A percentile compares a stretch with the other conserved stretches of the same genome.
phyloP scores from a whole-genome alignment of 2,888 invertebrate genomes.

The Pollenia amentaria region DNA sequence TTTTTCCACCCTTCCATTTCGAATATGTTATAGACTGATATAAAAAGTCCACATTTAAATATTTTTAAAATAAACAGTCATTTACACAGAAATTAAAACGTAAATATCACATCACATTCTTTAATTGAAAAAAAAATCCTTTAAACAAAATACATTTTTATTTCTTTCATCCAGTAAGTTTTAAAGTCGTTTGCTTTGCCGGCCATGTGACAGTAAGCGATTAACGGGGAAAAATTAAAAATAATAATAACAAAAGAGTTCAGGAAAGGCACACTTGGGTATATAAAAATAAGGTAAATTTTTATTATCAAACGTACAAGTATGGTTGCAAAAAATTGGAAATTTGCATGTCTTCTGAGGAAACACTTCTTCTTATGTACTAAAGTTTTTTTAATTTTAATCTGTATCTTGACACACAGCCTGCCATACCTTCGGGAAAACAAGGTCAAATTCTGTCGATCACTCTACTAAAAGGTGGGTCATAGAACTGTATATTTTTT shows the following conservation, averaged over 20 bases:
- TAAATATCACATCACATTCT: slow-evolving; percentile 19
- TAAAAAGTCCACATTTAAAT: neutral
- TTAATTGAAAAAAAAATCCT: slow-evolving; percentile 29
- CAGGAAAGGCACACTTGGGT: neutral
- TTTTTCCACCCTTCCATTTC: neutral
- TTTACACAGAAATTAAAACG: slow-evolving; percentile 27
- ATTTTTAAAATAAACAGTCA: neutral
- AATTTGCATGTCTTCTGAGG: no score
- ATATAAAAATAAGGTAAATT: neutral
- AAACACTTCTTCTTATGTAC: no score
- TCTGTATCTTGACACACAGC: no score
- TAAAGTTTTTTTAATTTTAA: no score
- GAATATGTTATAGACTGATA: neutral
- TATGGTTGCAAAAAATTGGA: neutral
- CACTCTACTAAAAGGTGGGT: no score
- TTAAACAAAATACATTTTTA: slow-evolving; percentile 37
- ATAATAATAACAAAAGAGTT: neutral
- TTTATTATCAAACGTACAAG: neutral
- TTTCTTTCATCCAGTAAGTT: slow-evolving; percentile 48
- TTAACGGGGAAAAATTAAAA: slow-evolving; percentile 24
- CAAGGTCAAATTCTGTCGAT: no score
- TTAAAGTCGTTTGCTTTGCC: slow-evolving; percentile 50
- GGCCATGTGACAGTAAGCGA: slow-evolving; percentile 68
- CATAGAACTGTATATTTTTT: no score
- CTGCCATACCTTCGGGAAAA: no score